phyloP scores from a whole-genome alignment of 2,113 vertebrate genomes.

The Apodemus sylvaticus region DNA sequence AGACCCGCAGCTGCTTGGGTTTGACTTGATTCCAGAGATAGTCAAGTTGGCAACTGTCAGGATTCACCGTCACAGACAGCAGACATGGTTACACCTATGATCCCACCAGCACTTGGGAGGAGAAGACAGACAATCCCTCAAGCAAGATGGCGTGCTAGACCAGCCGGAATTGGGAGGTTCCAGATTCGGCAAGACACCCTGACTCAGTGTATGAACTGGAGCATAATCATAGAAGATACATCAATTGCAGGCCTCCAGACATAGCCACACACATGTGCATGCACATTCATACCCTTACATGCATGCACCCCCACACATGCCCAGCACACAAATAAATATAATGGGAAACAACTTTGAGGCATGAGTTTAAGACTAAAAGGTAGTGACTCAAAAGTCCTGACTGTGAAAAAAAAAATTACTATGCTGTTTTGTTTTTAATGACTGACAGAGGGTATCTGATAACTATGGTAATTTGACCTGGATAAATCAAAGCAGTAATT shows the following conservation, averaged over 20 bases:
- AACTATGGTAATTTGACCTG: not conserved
- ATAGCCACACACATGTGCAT: not conserved
- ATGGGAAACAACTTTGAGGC: not conserved
- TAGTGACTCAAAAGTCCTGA: constrained; percentile 13
- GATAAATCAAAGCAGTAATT: constrained; percentile 6
- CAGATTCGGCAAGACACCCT: not conserved
- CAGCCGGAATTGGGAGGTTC: not conserved
- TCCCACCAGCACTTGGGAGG: not conserved
- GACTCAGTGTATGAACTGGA: not conserved
- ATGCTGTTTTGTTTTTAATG: not conserved
- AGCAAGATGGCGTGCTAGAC: not conserved
- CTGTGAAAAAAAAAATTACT: not conserved
- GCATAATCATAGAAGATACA: not conserved
- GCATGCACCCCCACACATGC: not conserved
- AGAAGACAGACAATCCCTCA: not conserved
- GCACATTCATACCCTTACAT: not conserved
- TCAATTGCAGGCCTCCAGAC: not conserved
- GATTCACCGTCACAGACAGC: not conserved
- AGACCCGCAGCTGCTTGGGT: not conserved
- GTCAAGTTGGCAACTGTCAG: not conserved
- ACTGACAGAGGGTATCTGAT: not conserved
- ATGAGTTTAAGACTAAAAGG: constrained; percentile 18
- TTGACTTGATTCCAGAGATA: not conserved
- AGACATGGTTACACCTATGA: too few relatives aligned
- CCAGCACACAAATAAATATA: not conserved